Base-by-base conservation (phyloP, 2,888 invertebrate genomes). In the Boloria euphrosyne region DNA sequence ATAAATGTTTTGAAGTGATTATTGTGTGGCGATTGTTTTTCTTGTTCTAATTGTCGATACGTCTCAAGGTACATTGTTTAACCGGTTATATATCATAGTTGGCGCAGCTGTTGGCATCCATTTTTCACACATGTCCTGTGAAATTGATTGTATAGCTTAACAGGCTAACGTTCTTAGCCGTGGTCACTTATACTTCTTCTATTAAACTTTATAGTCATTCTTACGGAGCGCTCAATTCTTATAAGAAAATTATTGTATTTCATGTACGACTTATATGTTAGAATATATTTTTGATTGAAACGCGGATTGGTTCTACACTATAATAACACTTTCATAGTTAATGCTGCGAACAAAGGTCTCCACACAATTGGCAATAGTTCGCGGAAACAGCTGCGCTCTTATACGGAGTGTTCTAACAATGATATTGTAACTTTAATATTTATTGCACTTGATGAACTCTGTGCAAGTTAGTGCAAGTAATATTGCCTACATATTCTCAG, bases 371-470 rank as follows among this genome's bases (percentile, higher is more conserved):
- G 85, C 87, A 75, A 85, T 89, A 89, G 89, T 87, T 87, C 80
- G 79, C 80, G 81, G 84, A 77, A 84, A 81, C 83, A 83, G 85
- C 85, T 84, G 86, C 81, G 82, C 82, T 80, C 76, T 80, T 78
- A 75, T 75, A 81, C 80, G 76, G 80, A 79, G 79, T 83, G 82
- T 81, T 85, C 82, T 81, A 87, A 90, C 90, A 90, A 91, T 88
- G 88, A 88, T 88, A 87, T 85, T 85, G 86, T 86, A 86, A 85
- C 85, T 90, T 89, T 88, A 91, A 91, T 90, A 91, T 91, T 90
- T 90, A 91, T 91, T 86, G 86, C 86, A 87, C 85, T 89, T 87
- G 84, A 90, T 88, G 87, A 87, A 88, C 85, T 84, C 76, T 65
- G 75, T 76, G 79, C 81, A 78, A 82, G 78, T 83, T 80, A 77